Conservation (phyloP, 2,797 vertebrate genomes). For the Vespertilio murinus region DNA sequence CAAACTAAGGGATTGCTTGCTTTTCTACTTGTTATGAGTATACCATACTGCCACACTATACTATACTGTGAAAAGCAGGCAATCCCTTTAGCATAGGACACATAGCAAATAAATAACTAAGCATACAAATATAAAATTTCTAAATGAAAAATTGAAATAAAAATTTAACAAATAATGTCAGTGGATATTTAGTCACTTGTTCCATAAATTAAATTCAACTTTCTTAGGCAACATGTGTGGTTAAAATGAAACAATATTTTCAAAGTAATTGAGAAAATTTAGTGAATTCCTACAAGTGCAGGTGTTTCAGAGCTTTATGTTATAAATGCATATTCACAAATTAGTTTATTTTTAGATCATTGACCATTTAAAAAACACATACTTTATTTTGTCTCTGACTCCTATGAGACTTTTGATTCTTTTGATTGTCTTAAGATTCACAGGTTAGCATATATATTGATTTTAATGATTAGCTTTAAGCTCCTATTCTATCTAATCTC, state of each 20-base stretch:
- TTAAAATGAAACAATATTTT: not conserved
- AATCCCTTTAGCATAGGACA: not conserved
- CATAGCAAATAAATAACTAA: not conserved
- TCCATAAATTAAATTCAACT: not conserved
- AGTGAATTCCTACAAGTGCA: not conserved
- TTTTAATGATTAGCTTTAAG: not conserved
- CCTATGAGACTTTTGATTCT: not conserved
- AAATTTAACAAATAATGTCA: not conserved
- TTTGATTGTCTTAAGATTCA: not conserved
- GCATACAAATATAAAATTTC: not conserved
- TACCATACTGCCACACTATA: not conserved
- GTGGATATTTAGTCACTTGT: not conserved
- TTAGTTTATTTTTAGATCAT: constrained; percentile 19
- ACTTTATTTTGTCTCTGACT: not conserved
- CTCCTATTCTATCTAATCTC: not conserved
- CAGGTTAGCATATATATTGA: not conserved
- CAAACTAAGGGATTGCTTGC: not conserved
- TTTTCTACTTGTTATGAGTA: not conserved
- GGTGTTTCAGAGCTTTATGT: not conserved
- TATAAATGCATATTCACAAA: not conserved
- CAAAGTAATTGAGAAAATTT: not conserved
- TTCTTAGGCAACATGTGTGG: not conserved
- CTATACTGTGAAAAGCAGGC: not conserved
- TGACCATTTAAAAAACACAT: not conserved
- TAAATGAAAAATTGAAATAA: not conserved